Evolutionary conservation across 2,888 invertebrate genomes (phyloP), one percentile per base, ranked within the genome.

Genomic region (Lithodes maja): DNA sequence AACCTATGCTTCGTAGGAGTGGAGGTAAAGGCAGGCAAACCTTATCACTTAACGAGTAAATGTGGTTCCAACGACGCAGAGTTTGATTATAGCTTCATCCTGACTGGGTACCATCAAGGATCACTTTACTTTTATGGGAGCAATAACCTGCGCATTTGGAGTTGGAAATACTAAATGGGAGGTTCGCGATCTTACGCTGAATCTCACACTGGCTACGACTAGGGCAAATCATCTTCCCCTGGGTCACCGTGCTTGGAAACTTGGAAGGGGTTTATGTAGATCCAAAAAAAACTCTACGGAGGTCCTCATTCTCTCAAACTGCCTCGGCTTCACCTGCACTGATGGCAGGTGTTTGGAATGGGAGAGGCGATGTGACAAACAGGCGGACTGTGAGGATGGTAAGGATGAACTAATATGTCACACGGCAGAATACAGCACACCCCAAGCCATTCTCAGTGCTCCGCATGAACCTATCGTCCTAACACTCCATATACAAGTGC

Each of bases 361-460:
- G 9, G 5, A 1, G n/a, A 2, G 17, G 2, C 75, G 75, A 1
- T 84, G 84, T 75, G 75, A 84, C 53, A 17, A 55, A 9, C 52
- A 33, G 15, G 33, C 33, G n/a, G 74, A 84, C 12, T 84, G 84
- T 53, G 15, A 49, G 2, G 74, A 75, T 75, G 84, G 74, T 3
- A 3, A n/a, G 0, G 84, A 84, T 75, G 84, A 84, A 54, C 7
- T 9, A 9, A 61, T 9, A 5, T 61, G 61, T 12, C 61, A 61
- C 61, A 61, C 61, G 5, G 61, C 61, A 9, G 61, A 61, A 12
- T 61, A 61, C 61, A 61, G 7, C 61, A 61, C 7, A 5, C 12
- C 5, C 12, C 12, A 61, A 9, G 5, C 61, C 5, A 5, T 12
- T 12, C 61, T 61, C 61, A 61, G 7, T 61, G 7, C 61, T 9